Base-by-base conservation (phyloP, 2,888 invertebrate genomes). In the Drosophila neonasuta region DNA sequence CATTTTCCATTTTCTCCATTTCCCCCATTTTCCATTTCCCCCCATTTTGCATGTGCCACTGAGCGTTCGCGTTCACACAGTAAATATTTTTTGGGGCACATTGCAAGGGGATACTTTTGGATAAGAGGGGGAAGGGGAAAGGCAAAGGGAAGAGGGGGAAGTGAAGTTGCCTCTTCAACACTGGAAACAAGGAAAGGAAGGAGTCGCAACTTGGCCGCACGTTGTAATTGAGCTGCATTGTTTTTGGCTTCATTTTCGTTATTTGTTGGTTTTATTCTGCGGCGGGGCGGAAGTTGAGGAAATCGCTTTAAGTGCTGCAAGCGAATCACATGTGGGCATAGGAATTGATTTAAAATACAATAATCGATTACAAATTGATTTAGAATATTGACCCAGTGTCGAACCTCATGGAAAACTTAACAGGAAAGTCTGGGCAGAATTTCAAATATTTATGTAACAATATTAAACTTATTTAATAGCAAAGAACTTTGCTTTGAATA, bases 181-280 rank as follows among this genome's bases (percentile, higher is more conserved):
- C 20, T 20, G 20, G 20, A 34, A 11, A 34, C 11, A 34, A n/a
- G 20, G 7, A 9, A 9, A 51, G 29, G 11, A 9, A 56, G 29
- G 20, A 30, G 50, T 41, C 34, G 41, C 32, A 46, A 54, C 24
- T 64, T 68, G 60, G 61, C 48, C 49, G 76, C 78, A 36, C 65
- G 69, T 61, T 70, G 77, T 79, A 82, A 82, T 86, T 82, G 81
- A 86, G 74, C 65, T 84, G 85, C 79, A 86, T 82, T 82, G 87
- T 86, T 62, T 68, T 44, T 34, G 54, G 20, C 54, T 54, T 34
- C 10, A 54, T 13, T 54, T 44, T 32, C 5, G 44, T 20, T 20
- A 17, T 34, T 15, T 42, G 8, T 17, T 7, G 15, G 24, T 63
- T 32, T 34, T 9, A 9, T 15, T 20, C 32, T 50, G 11, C 13